Evolutionary conservation across 2,888 invertebrate genomes (phyloP).

Genomic region (Drosophila prostipennis): DNA sequence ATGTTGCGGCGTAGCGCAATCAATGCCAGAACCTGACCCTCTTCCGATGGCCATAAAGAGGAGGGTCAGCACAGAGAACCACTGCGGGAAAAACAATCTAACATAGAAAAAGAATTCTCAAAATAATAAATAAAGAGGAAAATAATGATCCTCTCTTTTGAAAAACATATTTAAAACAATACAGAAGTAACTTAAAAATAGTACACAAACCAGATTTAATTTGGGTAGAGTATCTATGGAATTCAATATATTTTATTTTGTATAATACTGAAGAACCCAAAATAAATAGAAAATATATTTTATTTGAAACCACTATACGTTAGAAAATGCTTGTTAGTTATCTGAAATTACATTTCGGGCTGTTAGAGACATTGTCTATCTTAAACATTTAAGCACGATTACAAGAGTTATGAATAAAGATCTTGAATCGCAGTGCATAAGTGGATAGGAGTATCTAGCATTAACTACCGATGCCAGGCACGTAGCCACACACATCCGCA

Average conservation of each 20-base stretch:
- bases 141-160: too few species aligned
- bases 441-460: slow-evolving; percentile 14
- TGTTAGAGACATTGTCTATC: background rate
- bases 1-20: slow-evolving; percentile 15
- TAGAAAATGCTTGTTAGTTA: too few species aligned
- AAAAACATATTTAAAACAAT: too few species aligned
- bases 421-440: slow-evolving; percentile 16
- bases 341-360: too few species aligned
- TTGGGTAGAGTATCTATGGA: too few species aligned
- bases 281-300: too few species aligned
- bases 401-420: slow-evolving; percentile 6
- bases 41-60: slow-evolving; percentile 35
- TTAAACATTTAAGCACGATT: slow-evolving; percentile 4
- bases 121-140: too few species aligned
- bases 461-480: slow-evolving; percentile 56
- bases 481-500: slow-evolving; percentile 70
- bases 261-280: too few species aligned
- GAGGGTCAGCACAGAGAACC: slow-evolving; percentile 2
- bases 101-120: background rate
- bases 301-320: too few species aligned
- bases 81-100: slow-evolving; percentile 6
- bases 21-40: slow-evolving; percentile 35
- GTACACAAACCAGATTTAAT: too few species aligned
- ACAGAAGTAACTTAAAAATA: too few species aligned
- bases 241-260: too few species aligned